Evolutionary conservation across 2,888 invertebrate species (phyloP), one percentile per base, ranked within the genome.

Genomic region (Shargacucullia verbasci): DNA sequence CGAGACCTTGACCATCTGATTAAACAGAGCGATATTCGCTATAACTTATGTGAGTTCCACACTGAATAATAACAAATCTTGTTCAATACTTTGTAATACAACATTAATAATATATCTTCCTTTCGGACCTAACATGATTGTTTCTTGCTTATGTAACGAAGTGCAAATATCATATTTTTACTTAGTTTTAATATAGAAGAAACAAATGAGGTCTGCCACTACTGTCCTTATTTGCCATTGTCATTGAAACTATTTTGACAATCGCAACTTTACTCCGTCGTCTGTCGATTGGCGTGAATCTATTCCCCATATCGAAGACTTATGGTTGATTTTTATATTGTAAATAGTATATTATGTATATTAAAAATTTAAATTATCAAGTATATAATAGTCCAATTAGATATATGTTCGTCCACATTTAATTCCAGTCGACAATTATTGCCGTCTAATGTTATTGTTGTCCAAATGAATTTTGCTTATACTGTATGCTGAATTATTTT

Each of bases 381-480:
- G 83, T 89, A 88, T 86, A 86, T 84, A 84, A 88, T 90, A 91
- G 91, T 90, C 90, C 91, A 91, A 85, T 78, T 91, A 89, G 85
- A 85, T 90, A 89, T 90, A 86, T 87, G 88, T 91, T 92, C 92
- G 92, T 92, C 92, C 92, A 91, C 90, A 76, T 88, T 88, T 90
- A 55, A 92, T 91, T 91, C 91, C 90, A 88, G 86, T 87, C 75
- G 85, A 86, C 89, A 89, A 84, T 83, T 78, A 88, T 89, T 90
- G 88, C 92, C 92, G 91, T 93, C 92, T 88, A 79, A 85, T 77
- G 80, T 86, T 86, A 87, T 87, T 80, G 83, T 88, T 91, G 91
- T 92, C 90, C 90, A 90, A 85, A 83, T 81, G 73, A 84, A 85
- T 79, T 83, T 84, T 76, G 85, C 84, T 89, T 88, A 73, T 79